Evolutionary conservation across 2,797 vertebrate genomes (phyloP), one percentile per base, ranked within the genome.

Genomic region (Enteromius paludinosus): DNA sequence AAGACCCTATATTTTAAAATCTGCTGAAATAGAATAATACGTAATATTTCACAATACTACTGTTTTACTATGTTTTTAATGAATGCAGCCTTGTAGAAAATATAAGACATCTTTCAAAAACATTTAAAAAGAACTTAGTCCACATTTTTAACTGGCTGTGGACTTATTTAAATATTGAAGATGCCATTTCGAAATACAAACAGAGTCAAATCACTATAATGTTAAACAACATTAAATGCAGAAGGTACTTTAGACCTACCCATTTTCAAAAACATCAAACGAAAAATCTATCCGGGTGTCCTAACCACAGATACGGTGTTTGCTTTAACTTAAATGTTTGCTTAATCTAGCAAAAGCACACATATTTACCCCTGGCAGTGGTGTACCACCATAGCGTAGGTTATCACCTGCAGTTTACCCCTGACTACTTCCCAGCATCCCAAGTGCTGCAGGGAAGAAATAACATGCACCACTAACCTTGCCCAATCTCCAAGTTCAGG

Each of bases 261-360:
- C 43, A 73, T 43, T 64, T 52, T 35, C 9, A 81, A n/a, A 38
- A 1, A 38, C 41, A 73, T 81, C 79, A 62, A 73, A 35, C 4
- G n/a, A 35, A 65, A 73, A 64, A 81, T 73, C 79, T 28, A 73
- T 81, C 43, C 5, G 1, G 18, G 38, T 52, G 28, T 73, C 79
- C 69, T 28, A 73, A 81, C 59, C 56, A 49, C 28, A 72, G 38
- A 80, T 38, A 73, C n/a, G n/a, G 38, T 17, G 28, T 33, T 61
- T 35, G 38, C 54, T 35, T 71, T 54, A 5, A 81, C 69, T 56
- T 56, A 56, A 56, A 56, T 56, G 9, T 56, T 11, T 56, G n/a
- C 23, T 82, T 75, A 82, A 81, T 73, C 70, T 52, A 73, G 43
- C 43, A 65, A 47, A 82, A 82, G 23, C 80, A 82, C 70, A 82